Evolutionary conservation across 2,113 vertebrate genomes (phyloP), one percentile per base, ranked within the genome.

Genomic region (Callaeas wilsoni): DNA sequence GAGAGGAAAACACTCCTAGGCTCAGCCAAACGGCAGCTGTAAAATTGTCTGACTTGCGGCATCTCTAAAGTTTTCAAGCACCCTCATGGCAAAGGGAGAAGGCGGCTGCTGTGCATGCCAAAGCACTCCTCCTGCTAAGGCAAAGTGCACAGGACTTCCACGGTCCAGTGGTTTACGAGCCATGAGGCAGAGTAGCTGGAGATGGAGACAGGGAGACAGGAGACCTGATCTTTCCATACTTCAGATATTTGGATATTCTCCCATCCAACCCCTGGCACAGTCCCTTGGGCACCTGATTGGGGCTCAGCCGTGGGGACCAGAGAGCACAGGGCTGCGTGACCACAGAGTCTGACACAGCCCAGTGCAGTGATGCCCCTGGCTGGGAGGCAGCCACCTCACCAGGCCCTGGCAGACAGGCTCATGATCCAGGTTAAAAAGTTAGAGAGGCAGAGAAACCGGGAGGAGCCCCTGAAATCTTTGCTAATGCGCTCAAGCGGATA

Each of bases 91-190:
- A 91, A 73, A 90, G 30, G 15, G n/a, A 74, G 42, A 49, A 53
- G 29, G 41, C 1, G 33, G 49, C 65, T 71, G 65, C 18, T 39
- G 42, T 18, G 69, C 0, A 0, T 13, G 59, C 30, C 10, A 5
- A 8, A 56, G 39, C 4, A 3, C 13, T 50, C 29, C 65, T n/a
- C 30, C 59, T 39, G 37, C 30, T 22, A 26, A 8, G 44, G 50
- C 35, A 50, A 86, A 52, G n/a, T 7, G 12, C 59, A 49, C 2
- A 60, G 16, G n/a, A 23, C 41, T n/a, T 26, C 29, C 60, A 21
- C 4, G 23, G 69, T 14, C 50, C 10, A 21, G 1, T 3, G 8
- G 15, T 19, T 86, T 74, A 49, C 1, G 5, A 63, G 29, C 20
- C n/a, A 77, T 0, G 8, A 67, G 32, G 39, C n/a, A 47, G 35